Evolutionary conservation across 2,113 vertebrate genomes (phyloP).

Genomic region (Xenotilapia leptura): DNA sequence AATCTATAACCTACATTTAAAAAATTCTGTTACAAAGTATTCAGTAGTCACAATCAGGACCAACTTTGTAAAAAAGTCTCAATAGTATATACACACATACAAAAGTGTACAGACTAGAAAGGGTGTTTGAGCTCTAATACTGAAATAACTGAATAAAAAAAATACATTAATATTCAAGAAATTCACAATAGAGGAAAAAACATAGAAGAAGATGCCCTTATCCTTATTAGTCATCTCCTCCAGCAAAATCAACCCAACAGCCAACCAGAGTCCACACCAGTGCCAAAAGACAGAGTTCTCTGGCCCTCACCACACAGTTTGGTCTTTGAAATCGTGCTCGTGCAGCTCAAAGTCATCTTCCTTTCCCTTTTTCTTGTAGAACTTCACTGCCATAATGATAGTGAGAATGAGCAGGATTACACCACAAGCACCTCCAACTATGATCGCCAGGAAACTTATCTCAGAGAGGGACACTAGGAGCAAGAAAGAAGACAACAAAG

Average conservation of each 20-base stretch:
- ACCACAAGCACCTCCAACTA: constrained; percentile 73
- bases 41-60: background rate
- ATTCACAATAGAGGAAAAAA: constrained; percentile 15
- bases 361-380: constrained; percentile 38
- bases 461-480: constrained; percentile 79
- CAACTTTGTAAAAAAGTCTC: background rate
- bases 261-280: background rate
- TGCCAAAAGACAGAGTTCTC: background rate
- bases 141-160: background rate
- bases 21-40: background rate
- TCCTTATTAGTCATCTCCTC: background rate
- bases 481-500: background rate
- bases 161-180: background rate
- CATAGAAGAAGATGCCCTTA: background rate
- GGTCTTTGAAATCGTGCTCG: constrained; percentile 24
- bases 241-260: constrained; percentile 7
- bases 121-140: background rate
- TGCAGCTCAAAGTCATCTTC: constrained; percentile 35
- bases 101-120: background rate
- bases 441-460: constrained; percentile 75
- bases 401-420: constrained; percentile 75
- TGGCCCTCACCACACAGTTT: constrained; percentile 73
- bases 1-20: background rate
- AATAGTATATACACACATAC: background rate
- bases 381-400: constrained; percentile 61